These are phyloP conservation scores for Lymantria monacha DNA, from an alignment of 2,888 invertebrate species.

Conservation along the genomic window DNA sequence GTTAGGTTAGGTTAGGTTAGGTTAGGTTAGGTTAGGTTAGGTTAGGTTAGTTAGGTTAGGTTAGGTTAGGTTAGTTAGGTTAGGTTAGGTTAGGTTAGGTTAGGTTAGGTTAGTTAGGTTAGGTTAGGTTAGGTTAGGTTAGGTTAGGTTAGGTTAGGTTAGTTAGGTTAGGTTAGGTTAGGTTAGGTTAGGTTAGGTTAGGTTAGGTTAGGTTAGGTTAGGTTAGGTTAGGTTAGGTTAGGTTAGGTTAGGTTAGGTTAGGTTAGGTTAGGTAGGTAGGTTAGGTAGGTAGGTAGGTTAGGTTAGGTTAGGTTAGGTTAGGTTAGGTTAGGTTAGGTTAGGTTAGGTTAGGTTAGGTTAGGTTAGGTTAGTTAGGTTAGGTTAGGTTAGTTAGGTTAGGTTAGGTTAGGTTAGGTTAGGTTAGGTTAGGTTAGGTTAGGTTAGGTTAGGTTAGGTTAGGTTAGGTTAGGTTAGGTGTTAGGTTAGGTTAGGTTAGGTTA, in stretches of 20 bases:
- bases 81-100: conserved; percentile 18
- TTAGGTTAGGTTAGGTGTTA: conserved; percentile 16
- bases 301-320: conserved; percentile 12
- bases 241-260: conserved; percentile 12
- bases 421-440: conserved; percentile 20
- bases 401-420: conserved; percentile 12
- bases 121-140: conserved; percentile 10
- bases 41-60: conserved; percentile 22
- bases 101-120: conserved; percentile 10
- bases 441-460: conserved; percentile 18
- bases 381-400: conserved; percentile 5
- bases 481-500: too few species aligned
- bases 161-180: too few species aligned
- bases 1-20: conserved; percentile 18
- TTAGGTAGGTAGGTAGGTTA: conserved; percentile 11
- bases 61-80: conserved; percentile 12
- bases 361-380: conserved; percentile 12
- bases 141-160: conserved; percentile 12
- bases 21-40: conserved; percentile 11
- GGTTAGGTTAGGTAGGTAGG: background rate
- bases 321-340: conserved; percentile 13
- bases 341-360: conserved; percentile 12
- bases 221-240: conserved; percentile 20
- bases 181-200: background rate
- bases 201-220: conserved; percentile 18